These are phyloP conservation scores for Premnoplex brunnescens DNA, from an alignment of 2,797 vertebrate species.

Conservation along the genomic window DNA sequence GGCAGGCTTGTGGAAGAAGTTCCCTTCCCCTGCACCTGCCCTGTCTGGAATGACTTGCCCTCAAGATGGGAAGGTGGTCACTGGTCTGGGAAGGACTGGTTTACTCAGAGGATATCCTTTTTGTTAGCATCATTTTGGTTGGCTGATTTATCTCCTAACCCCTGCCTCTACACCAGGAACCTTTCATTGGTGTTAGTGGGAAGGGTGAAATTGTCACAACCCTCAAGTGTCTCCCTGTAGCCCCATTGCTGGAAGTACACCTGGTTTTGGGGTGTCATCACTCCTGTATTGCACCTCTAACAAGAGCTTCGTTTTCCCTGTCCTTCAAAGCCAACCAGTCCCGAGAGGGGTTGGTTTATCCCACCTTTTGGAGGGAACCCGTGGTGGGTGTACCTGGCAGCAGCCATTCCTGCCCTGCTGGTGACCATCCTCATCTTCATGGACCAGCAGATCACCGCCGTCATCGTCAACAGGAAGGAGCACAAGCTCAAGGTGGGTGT, in stretches of 20 bases:
- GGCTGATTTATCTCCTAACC: background rate
- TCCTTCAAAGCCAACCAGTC: constrained; percentile 87
- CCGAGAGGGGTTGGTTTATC: constrained; percentile 91
- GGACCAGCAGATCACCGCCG: constrained; percentile 98
- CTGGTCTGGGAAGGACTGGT: background rate
- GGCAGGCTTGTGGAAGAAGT: background rate
- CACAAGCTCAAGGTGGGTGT: constrained; percentile 91
- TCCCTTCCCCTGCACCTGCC: background rate
- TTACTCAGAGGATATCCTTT: background rate
- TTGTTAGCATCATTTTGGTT: background rate
- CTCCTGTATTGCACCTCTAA: background rate
- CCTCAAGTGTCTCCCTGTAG: background rate
- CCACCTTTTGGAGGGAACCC: constrained; percentile 94
- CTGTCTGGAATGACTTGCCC: background rate
- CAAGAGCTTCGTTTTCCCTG: background rate
- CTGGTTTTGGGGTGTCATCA: background rate
- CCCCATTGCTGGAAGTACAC: background rate
- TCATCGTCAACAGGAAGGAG: constrained; percentile 98
- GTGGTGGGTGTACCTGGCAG: constrained; percentile 94
- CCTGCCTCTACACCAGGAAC: background rate
- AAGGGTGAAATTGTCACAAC: background rate
- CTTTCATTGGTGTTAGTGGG: background rate
- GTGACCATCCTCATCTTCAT: constrained; percentile 98
- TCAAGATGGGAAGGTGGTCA: background rate
- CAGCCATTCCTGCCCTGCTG: constrained; percentile 90